Conservation (phyloP, 2,113 vertebrate genomes). For the Fukomys damarensis region DNA sequence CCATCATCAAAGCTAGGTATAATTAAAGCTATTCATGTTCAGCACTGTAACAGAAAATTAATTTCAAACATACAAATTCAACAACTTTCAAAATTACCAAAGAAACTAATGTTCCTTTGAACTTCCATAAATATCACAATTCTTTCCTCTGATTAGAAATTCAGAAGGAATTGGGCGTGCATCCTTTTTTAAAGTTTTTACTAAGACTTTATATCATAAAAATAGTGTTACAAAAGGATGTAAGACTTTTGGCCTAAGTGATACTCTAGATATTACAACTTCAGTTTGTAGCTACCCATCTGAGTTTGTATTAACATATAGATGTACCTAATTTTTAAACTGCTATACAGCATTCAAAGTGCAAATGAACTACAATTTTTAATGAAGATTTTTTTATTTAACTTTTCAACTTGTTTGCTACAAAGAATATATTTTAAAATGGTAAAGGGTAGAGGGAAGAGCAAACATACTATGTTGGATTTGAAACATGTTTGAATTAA, state of each 20-base stretch:
- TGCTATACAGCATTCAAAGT: not conserved
- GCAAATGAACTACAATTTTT: not conserved
- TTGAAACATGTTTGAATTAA: not conserved
- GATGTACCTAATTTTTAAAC: not conserved
- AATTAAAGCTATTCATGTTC: not conserved
- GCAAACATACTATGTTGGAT: not conserved
- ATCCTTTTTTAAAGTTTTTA: not conserved
- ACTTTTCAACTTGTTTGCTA: not conserved
- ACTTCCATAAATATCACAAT: not conserved
- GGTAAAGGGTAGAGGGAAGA: not conserved
- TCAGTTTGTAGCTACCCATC: not conserved
- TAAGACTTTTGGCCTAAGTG: not conserved
- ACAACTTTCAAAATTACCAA: not conserved
- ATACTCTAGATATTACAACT: not conserved
- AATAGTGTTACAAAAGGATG: not conserved
- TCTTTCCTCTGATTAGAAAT: not conserved
- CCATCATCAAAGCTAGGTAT: not conserved
- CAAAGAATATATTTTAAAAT: not conserved
- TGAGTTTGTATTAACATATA: not conserved
- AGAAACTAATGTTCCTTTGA: not conserved
- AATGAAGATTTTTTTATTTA: not conserved
- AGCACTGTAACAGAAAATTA: not conserved
- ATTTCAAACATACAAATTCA: not conserved
- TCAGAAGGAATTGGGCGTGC: not conserved
- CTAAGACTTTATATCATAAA: constrained; percentile 30